Percentiles rank a stretch among this genome's conserved stretches.
phyloP scores from a whole-genome alignment of 2,113 vertebrate genomes.

The Tympanuchus pallidicinctus region DNA sequence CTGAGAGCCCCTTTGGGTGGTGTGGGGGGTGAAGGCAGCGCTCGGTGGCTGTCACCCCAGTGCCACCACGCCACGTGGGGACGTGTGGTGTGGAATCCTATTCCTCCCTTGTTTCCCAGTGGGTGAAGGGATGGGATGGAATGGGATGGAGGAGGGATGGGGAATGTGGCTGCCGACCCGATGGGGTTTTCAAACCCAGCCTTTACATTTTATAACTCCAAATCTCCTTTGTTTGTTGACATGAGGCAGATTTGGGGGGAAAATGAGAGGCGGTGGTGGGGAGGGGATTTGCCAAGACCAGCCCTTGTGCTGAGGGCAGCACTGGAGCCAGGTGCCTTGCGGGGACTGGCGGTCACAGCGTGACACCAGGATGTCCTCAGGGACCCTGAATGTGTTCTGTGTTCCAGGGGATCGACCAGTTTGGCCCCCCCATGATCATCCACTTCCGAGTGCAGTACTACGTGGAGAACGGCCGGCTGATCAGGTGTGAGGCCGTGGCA shows the following conservation, averaged over 20 bases:
- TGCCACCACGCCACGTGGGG: not conserved
- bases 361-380: fast-evolving
- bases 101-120: fast-evolving
- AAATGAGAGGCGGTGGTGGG: not conserved
- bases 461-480: slow-evolving; percentile 95
- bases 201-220: not conserved
- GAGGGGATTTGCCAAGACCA: fast-evolving
- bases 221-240: not conserved
- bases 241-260: fast-evolving
- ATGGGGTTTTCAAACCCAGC: not conserved
- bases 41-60: not conserved
- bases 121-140: not conserved
- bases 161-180: not conserved
- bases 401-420: slow-evolving; percentile 95
- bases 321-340: not conserved
- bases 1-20: not conserved
- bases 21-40: not conserved
- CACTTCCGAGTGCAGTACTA: slow-evolving; percentile 99
- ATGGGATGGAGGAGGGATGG: not conserved
- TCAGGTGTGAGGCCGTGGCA: slow-evolving; percentile 79
- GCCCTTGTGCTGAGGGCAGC: fast-evolving
- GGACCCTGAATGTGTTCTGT: slow-evolving; percentile 5
- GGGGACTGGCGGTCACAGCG: fast-evolving
- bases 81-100: fast-evolving
- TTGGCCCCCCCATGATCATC: slow-evolving; percentile 97